Evolutionary conservation across 2,113 vertebrate species (phyloP).

Genomic region (Maccullochella peelii): DNA sequence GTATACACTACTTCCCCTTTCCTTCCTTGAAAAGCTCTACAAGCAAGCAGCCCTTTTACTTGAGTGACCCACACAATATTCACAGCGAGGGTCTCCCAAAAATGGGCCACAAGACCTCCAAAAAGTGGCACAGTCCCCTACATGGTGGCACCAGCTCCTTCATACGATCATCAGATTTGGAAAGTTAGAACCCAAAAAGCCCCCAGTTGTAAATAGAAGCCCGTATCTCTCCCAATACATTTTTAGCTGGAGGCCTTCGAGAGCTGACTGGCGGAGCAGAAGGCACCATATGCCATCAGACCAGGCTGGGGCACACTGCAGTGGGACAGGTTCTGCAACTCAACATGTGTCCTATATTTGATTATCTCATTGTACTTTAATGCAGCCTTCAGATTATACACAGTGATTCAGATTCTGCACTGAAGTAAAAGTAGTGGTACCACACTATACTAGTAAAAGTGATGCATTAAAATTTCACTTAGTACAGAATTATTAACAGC

Average conservation of each 20-base stretch:
- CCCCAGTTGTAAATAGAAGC: conserved; percentile 54
- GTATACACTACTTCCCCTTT: background rate
- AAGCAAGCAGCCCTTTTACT: background rate
- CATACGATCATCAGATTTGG: conserved; percentile 42
- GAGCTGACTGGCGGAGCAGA: conserved; percentile 61
- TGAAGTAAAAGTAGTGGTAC: background rate
- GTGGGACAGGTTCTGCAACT: conserved; percentile 26
- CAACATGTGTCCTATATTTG: conserved; percentile 65
- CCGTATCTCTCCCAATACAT: conserved; percentile 41
- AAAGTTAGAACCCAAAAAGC: conserved; percentile 37
- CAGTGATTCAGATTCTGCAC: background rate
- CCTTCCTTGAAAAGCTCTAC: background rate
- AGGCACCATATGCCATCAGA: conserved; percentile 66
- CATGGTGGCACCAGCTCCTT: conserved; percentile 23
- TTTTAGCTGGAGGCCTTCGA: conserved; percentile 61
- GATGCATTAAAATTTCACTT: background rate
- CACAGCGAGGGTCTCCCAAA: background rate
- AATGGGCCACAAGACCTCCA: conserved; percentile 47
- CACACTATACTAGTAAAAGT: background rate
- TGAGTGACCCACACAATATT: background rate
- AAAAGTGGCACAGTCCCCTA: conserved; percentile 53
- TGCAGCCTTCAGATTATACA: conserved; percentile 10
- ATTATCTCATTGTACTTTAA: conserved; percentile 46
- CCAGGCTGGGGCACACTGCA: conserved; percentile 27
- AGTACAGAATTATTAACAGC: background rate